Evolutionary conservation across 2,797 vertebrate species (phyloP).

Genomic region (Hybognathus amarus): DNA sequence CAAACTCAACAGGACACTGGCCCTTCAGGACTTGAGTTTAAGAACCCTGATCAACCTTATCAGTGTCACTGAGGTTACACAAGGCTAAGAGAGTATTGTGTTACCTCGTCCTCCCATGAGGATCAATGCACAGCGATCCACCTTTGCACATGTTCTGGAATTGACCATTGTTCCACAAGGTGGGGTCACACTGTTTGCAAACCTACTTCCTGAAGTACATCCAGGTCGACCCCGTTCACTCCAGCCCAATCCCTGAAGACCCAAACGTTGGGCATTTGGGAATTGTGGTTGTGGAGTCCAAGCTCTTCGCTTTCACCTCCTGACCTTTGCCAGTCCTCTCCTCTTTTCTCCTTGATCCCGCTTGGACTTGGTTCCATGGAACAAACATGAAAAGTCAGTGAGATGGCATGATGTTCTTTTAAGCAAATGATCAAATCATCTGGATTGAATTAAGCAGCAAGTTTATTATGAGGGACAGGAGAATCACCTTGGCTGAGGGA

Average conservation of each 20-base stretch:
- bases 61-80: constrained; percentile 31
- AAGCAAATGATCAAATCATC: constrained; percentile 71
- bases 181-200: constrained; percentile 54
- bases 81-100: constrained; percentile 49
- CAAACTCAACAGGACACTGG: not conserved
- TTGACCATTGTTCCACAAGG: constrained; percentile 54
- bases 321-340: constrained; percentile 44
- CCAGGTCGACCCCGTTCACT: constrained; percentile 71
- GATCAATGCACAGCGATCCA: constrained; percentile 43
- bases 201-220: constrained; percentile 75
- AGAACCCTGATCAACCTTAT: constrained; percentile 2
- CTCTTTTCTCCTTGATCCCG: constrained; percentile 32
- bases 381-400: constrained; percentile 63
- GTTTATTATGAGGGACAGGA: constrained; percentile 59
- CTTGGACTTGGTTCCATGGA: constrained; percentile 64
- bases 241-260: constrained; percentile 52
- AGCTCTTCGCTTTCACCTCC: constrained; percentile 37
- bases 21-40: not conserved
- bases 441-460: constrained; percentile 72
- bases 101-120: constrained; percentile 41
- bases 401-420: constrained; percentile 76
- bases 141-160: constrained; percentile 32
- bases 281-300: constrained; percentile 27
- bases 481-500: constrained; percentile 58
- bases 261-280: constrained; percentile 34